Percentiles rank a stretch among this genome's conserved stretches.
These are phyloP conservation scores for Asarcornis scutulata DNA, from an alignment of 2,113 vertebrate genomes.

Conservation along the genomic window DNA sequence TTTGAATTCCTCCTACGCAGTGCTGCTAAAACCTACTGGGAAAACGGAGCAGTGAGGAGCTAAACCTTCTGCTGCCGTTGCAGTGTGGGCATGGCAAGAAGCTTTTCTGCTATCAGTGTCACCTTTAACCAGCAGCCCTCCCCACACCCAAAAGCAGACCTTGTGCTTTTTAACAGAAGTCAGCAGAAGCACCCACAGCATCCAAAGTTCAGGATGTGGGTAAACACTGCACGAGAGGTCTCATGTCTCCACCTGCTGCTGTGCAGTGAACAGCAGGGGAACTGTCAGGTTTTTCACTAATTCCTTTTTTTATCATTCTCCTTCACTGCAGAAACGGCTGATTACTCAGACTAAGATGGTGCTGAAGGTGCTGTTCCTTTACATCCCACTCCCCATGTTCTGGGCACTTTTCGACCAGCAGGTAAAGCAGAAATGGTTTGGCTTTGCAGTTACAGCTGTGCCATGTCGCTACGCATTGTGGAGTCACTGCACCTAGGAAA, in stretches of 20 bases:
- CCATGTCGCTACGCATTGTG: neutral
- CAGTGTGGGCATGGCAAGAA: neutral
- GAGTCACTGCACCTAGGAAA: neutral
- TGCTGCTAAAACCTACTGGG: neutral
- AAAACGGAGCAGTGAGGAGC: neutral
- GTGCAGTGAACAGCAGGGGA: neutral
- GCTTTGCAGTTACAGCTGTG: neutral
- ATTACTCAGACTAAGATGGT: conserved; percentile 94
- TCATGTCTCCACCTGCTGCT: neutral
- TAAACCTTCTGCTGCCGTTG: neutral
- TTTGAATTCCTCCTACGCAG: neutral
- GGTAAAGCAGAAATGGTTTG: conserved; percentile 76
- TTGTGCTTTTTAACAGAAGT: neutral
- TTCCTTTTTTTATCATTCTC: neutral
- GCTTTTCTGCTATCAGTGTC: neutral
- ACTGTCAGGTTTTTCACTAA: neutral
- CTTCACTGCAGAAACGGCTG: conserved; percentile 84
- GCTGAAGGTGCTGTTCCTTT: conserved; percentile 90
- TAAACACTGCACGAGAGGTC: neutral
- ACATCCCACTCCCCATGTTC: conserved; percentile 96
- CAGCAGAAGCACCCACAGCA: neutral
- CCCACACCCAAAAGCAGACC: neutral
- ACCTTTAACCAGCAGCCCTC: neutral
- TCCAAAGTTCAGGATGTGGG: neutral
- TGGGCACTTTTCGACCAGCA: conserved; percentile 98